Evolutionary conservation across 2,888 invertebrate species (phyloP), one percentile per base, ranked within the genome.

Genomic region (Stenichneumon culpator): DNA sequence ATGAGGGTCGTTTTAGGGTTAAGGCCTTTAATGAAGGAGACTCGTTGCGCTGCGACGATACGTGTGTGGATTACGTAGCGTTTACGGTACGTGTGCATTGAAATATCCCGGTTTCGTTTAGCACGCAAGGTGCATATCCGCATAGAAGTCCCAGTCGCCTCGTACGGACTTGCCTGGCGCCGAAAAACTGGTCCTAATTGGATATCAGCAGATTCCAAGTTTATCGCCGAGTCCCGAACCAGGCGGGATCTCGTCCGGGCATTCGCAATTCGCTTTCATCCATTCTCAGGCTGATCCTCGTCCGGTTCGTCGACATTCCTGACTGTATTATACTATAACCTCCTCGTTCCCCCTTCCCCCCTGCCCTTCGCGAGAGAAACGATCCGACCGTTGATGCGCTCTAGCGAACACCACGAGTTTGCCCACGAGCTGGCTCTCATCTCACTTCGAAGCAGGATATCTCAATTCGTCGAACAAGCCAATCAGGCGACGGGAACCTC

Each of bases 301-400:
- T 83, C 83, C 79, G 83, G 83, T 80, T 83, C 79, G 79, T 83
- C 83, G 83, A 83, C 83, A 83, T 83, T 83, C 83, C 79, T 83
- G 75, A 75, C 83, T 83, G 83, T 77, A 83, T 83, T 83, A 83
- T 83, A 83, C 79, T 67, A 70, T 57, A 83, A 75, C 65, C 65
- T 74, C 73, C 70, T 77, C 67, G 44, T 80, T 78, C 82, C 82
- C 85, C 78, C 77, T 72, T 65, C 82, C 65, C 28, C 57, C 16
- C 22, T 16, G 39, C 72, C 47, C 50, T 70, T 73, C 60, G 36
- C 79, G 32, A 22, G 79, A 79, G 79, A 83, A 79, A 70, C 74
- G 74, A 68, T 70, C 73, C 72, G 68, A 57, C 28, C 73, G 70
- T 70, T 77, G 77, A 74, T 73, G 79, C 50, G 65, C n/a, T 32